Base-by-base conservation (phyloP, 2,888 invertebrate species). In the Parapristionchus giblindavisi region DNA sequence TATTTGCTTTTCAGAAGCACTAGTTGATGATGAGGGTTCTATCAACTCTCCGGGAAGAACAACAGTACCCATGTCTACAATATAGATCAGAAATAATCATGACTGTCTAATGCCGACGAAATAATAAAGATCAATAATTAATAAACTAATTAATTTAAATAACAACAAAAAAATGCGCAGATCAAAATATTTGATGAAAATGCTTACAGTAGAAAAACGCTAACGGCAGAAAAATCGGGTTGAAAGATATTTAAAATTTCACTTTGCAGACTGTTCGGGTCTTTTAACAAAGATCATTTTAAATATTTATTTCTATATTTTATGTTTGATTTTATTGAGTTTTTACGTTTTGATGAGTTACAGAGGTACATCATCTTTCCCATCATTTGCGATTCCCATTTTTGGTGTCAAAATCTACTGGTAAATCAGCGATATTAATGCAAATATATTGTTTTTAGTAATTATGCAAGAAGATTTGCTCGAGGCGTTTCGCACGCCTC, bases 401-500 rank as follows among this genome's bases (percentile, higher is more conserved):
- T n/a, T 52, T 2, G 3, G 34, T n/a, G 68, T 21, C 48, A 48
- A 48, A 48, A 48, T 11, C 14, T 48, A 48, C 11, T 14, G 11
- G 11, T 21, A 48, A 48, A 48, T 48, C 14, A 11, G 11, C 11
- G 21, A 48, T 14, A 14, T 14, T 14, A 21, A 14, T 48, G 48
- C 48, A 48, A 48, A 48, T 48, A 24, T 56, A 8, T 27, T 24
- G 56, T 11, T 43, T 6, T 8, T 21, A n/a, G n/a, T n/a, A 63
- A 56, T n/a, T 36, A 75, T 75, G 77, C 77, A 77, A 29, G 77
- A 84, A 63, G 84, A 84, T 61, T 68, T 83, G 24, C 63, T 83
- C 54, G 84, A 84, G 75, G 80, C 78, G 52, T 77, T 83, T 48
- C 79, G 84, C 61, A 82, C 80, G 77, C 81, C 83, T 58, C 77